Percentiles rank a stretch among this genome's conserved stretches.
Evolutionary conservation across 2,888 invertebrate species (phyloP).

Genomic region (Ligdia adustata): DNA sequence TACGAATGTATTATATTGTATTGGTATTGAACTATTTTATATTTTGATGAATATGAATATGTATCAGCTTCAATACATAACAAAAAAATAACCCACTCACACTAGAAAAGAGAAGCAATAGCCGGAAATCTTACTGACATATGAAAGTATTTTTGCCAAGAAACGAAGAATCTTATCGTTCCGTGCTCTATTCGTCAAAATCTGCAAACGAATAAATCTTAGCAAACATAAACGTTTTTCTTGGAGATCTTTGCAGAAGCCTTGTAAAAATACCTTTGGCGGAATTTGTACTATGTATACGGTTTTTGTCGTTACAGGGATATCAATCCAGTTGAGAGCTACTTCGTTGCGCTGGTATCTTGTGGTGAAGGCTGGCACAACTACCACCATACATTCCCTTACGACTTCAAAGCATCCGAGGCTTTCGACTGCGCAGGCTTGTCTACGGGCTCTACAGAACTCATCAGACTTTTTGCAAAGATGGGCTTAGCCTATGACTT

Average conservation of each 20-base stretch:
- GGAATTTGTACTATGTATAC: no score
- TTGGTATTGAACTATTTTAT: background rate
- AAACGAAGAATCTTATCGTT: no score
- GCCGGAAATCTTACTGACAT: no score
- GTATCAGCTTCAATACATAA: conserved; percentile 16
- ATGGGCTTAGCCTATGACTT: background rate
- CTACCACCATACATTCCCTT: background rate
- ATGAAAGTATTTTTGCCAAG: no score
- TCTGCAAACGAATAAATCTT: no score
- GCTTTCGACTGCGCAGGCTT: background rate
- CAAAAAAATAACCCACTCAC: no score
- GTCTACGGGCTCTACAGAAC: background rate
- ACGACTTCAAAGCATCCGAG: background rate
- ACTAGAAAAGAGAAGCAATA: no score
- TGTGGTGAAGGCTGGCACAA: background rate
- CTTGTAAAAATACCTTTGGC: no score
- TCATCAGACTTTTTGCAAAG: background rate
- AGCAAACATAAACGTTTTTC: no score
- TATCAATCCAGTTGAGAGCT: background rate
- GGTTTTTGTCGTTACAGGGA: background rate
- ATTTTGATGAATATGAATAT: conserved; percentile 16
- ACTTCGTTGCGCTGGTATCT: background rate
- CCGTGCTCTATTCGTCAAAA: no score
- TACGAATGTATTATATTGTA: background rate
- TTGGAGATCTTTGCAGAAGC: no score